Evolutionary conservation across 1,140 invertebrate species (phyloP).

Genomic region (Tigriopus japonicus): DNA sequence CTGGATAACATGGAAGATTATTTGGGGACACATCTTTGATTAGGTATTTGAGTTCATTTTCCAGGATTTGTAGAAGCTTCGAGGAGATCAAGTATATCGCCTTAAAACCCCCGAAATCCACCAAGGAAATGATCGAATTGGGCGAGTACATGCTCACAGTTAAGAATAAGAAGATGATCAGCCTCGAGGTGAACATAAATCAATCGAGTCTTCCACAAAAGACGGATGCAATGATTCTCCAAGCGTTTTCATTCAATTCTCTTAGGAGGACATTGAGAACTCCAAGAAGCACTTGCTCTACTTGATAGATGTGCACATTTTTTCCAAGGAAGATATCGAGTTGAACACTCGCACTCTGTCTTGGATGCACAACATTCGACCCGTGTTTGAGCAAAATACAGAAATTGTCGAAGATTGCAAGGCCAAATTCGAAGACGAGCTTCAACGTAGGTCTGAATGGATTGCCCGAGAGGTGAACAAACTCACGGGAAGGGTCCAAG

Average conservation of each 20-base stretch:
- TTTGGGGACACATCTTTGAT: neutral
- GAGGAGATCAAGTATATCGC: conserved; percentile 1
- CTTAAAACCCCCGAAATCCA: conserved; percentile 2
- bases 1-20: neutral
- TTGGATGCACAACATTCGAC: conserved; percentile 48
- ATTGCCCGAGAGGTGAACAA: conserved; percentile 46
- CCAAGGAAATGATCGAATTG: conserved; percentile 9
- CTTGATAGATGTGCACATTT: conserved; percentile 13
- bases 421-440: conserved; percentile 52
- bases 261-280: conserved; percentile 6
- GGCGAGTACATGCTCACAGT: conserved; percentile 10
- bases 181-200: neutral
- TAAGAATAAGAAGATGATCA: conserved; percentile 6
- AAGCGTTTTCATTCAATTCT: neutral
- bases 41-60: neutral
- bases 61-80: neutral
- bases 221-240: neutral
- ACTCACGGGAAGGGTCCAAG: conserved; percentile 41
- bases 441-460: conserved; percentile 43
- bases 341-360: conserved; percentile 44
- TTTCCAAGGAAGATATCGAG: conserved; percentile 37
- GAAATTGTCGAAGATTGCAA: conserved; percentile 54
- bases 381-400: conserved; percentile 19
- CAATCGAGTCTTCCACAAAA: too few species aligned
- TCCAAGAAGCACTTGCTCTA: conserved; percentile 8